Evolutionary conservation across 2,888 invertebrate genomes (phyloP).

Genomic region (Dexiosoma caninum): DNA sequence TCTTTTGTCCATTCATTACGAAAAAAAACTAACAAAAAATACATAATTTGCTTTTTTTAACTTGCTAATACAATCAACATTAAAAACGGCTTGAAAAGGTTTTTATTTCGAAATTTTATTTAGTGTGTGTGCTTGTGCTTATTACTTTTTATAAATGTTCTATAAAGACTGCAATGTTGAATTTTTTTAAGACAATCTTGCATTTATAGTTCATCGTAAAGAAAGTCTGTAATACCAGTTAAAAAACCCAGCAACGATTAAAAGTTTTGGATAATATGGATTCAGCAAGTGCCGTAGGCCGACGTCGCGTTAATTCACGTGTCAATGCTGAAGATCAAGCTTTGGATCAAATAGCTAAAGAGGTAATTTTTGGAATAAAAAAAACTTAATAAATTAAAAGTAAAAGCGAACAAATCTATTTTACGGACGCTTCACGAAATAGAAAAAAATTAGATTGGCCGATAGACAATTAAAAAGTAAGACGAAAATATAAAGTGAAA

Average conservation of each 20-base stretch:
- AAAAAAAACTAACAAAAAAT: background rate
- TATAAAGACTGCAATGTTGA: slow-evolving; percentile 23
- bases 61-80: slow-evolving; percentile 14
- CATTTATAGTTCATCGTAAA: slow-evolving; percentile 49
- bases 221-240: background rate
- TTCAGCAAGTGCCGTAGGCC: slow-evolving; percentile 78
- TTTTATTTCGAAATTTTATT: background rate
- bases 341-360: slow-evolving; percentile 96
- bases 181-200: slow-evolving; percentile 29
- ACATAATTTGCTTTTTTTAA: slow-evolving; percentile 19
- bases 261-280: slow-evolving; percentile 71
- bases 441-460: too few species aligned
- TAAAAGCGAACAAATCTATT: too few species aligned
- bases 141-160: slow-evolving; percentile 22
- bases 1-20: slow-evolving; percentile 27
- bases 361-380: slow-evolving; percentile 82
- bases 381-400: too few species aligned
- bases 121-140: slow-evolving; percentile 2
- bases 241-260: background rate
- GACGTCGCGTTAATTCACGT: slow-evolving; percentile 89
- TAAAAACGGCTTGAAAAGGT: slow-evolving; percentile 16
- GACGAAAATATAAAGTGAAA: too few species aligned
- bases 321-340: slow-evolving; percentile 97
- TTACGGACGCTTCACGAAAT: too few species aligned
- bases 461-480: too few species aligned